These are phyloP conservation scores for Amphipoea lucens DNA, from an alignment of 2,888 invertebrate species.

Conservation along the genomic window DNA sequence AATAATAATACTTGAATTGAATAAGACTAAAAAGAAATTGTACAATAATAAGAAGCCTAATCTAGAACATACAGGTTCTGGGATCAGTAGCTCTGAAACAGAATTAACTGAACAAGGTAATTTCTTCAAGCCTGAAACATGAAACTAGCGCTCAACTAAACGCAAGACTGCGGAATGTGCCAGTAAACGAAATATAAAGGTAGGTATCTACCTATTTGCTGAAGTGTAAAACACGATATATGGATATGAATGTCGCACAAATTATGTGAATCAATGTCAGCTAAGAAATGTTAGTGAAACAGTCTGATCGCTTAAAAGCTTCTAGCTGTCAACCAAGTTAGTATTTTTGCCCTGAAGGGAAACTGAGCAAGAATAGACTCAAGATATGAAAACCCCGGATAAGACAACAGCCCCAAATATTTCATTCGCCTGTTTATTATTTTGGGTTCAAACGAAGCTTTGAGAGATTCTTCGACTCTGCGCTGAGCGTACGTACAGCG, in stretches of 20 bases:
- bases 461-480: too few relatives aligned
- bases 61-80: slow-evolving; percentile 22
- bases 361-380: background rate
- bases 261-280: background rate
- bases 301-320: background rate
- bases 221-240: background rate
- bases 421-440: slow-evolving; percentile 4
- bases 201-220: background rate
- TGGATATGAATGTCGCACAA: slow-evolving; percentile 3
- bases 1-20: slow-evolving; percentile 1
- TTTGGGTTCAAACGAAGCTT: background rate
- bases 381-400: background rate
- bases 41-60: slow-evolving; percentile 37
- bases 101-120: background rate
- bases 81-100: slow-evolving; percentile 9
- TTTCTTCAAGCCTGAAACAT: background rate
- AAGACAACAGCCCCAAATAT: slow-evolving; percentile 7
- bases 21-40: slow-evolving; percentile 18
- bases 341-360: background rate
- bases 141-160: background rate
- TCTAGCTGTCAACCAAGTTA: background rate
- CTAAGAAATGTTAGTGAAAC: background rate
- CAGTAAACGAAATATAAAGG: background rate
- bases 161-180: background rate
- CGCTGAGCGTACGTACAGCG: background rate